Evolutionary conservation across 2,113 vertebrate genomes (phyloP), one percentile per base, ranked within the genome.

Genomic region (Alosa alosa): DNA sequence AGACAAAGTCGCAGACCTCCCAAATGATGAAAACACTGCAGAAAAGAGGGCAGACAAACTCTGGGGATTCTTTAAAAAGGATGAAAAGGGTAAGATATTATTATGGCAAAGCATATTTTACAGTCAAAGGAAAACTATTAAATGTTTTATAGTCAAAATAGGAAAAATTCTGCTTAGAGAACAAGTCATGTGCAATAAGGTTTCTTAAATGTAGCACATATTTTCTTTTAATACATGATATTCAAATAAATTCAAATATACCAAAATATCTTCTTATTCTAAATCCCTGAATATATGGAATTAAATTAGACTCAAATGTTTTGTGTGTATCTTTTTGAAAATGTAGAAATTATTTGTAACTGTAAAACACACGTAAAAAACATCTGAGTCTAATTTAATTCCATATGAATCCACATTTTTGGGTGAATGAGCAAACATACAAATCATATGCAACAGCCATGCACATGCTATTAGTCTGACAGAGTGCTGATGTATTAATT

Each of bases 41-140:
- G 90, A 94, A 2, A 95, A 94, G 87, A 92, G 94, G 72, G 93
- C 93, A 0, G 82, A 93, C 0, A 95, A 94, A 88, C 93, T 95
- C 72, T 95, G 94, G 94, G 91, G 60, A 0, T 88, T 82, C 85
- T 94, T 95, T 39, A 83, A 93, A 0, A 95, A 95, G 87, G 87
- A 83, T 0, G 93, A 95, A 0, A 89, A 89, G 0, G 94, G 94
- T 94, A 88, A 92, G 92, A 57, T 9, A n/a, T 15, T 9, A n/a
- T 15, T 7, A 55, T 0, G 31, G 13, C 6, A 39, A 39, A 41
- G 25, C 11, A 78, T 78, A 6, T 13, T 78, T 39, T 39, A 60
- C 18, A 60, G 55, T 22, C 18, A 18, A 60, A 22, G 15, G 20
- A 60, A 60, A 60, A 60, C 55, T 7, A 20, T 20, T 60, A 60